A percentile compares a stretch with the other conserved stretches of the same genome.
Evolutionary conservation across 2,888 invertebrate species (phyloP).

Genomic region (Mythimna impura): DNA sequence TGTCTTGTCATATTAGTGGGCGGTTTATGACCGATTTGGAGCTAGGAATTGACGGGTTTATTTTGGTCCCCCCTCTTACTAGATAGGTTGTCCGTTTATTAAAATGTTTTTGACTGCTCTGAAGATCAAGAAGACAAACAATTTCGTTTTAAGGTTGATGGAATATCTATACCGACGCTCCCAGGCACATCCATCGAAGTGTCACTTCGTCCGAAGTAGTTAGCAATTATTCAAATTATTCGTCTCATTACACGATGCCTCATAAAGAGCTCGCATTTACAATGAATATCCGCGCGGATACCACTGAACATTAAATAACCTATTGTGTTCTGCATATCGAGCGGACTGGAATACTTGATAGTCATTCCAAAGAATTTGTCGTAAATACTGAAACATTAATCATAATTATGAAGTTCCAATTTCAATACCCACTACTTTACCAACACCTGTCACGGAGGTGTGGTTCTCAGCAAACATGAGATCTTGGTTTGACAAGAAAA

Average conservation of each 20-base stretch:
- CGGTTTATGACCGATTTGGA: constrained; percentile 8
- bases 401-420: background rate
- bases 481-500: background rate
- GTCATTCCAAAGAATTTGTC: constrained; percentile 4
- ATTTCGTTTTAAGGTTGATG: background rate
- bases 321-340: constrained; percentile 38
- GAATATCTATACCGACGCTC: too few relatives aligned
- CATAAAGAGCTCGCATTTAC: constrained; percentile 21
- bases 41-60: constrained; percentile 8
- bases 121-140: background rate
- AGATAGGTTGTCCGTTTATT: background rate
- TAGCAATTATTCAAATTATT: constrained; percentile 21
- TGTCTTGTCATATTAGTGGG: constrained; percentile 13
- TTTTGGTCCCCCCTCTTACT: constrained; percentile 4
- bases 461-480: background rate
- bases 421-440: too few relatives aligned
- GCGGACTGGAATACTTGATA: constrained; percentile 20
- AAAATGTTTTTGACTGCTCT: background rate
- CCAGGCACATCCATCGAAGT: constrained; percentile 1
- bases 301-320: constrained; percentile 26
- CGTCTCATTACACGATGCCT: constrained; percentile 3
- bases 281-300: constrained; percentile 23
- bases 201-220: background rate
- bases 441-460: background rate
- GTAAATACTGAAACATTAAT: background rate